Evolutionary conservation across 2,888 invertebrate genomes (phyloP).

Genomic region (Mycogona germanica): DNA sequence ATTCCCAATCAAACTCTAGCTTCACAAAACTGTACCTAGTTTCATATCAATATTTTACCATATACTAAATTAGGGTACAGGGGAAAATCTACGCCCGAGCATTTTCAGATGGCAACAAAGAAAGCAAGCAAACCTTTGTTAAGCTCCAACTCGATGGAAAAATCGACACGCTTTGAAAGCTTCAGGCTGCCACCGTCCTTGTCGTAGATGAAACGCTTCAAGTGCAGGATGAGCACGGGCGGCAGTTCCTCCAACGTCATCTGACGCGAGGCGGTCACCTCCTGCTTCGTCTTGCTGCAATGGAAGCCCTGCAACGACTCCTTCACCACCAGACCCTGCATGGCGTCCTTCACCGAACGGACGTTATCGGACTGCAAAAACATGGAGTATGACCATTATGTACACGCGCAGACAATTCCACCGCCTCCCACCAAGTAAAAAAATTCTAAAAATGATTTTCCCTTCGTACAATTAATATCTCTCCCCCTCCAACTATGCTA

Average conservation of each 20-base stretch:
- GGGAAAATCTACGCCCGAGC: too few relatives aligned
- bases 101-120: too few relatives aligned
- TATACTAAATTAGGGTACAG: too few relatives aligned
- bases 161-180: conserved; percentile 80
- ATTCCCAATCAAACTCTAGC: conserved; percentile 36
- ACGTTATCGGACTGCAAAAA: conserved; percentile 39
- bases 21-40: background rate
- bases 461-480: too few relatives aligned
- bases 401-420: too few relatives aligned
- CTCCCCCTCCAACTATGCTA: too few relatives aligned
- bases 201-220: conserved; percentile 78
- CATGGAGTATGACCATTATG: too few relatives aligned
- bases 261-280: conserved; percentile 75
- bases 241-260: conserved; percentile 80
- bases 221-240: conserved; percentile 73
- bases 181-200: conserved; percentile 81
- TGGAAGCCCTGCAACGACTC: conserved; percentile 79
- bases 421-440: too few relatives aligned
- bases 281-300: conserved; percentile 62
- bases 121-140: conserved; percentile 60
- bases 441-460: too few relatives aligned
- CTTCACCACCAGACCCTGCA: conserved; percentile 71
- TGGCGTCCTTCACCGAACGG: conserved; percentile 61
- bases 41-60: too few relatives aligned
- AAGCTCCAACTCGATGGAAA: conserved; percentile 77